These are phyloP conservation scores for Stramonita haemastoma DNA, from an alignment of 2,888 invertebrate genomes.

Conservation along the genomic window DNA sequence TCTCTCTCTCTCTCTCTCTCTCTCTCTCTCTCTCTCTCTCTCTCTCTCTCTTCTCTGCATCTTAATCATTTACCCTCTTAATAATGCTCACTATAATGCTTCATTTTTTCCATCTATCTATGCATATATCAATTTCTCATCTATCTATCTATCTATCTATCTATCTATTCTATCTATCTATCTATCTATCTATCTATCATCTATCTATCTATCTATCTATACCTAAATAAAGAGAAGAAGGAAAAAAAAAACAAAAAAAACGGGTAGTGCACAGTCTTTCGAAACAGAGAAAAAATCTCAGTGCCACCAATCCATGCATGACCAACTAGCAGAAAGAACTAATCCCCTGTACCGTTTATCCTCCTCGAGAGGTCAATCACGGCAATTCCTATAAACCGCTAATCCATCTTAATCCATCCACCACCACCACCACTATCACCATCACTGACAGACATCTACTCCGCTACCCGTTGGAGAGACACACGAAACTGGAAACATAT, in stretches of 20 bases:
- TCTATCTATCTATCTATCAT: not conserved
- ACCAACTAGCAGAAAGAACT: not conserved
- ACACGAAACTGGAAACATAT: too few species aligned
- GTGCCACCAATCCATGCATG: not conserved
- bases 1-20: not conserved
- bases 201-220: not conserved
- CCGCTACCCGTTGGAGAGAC: too few species aligned
- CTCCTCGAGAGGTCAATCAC: not conserved
- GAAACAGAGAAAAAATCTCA: not conserved
- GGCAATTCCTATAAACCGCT: conserved; percentile 7
- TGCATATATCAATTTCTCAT: too few species aligned
- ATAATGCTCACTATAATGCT: too few species aligned
- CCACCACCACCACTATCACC: not conserved
- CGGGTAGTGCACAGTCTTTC: not conserved
- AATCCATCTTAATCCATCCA: not conserved
- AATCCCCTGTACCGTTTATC: not conserved
- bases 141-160: not conserved
- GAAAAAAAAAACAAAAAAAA: too few species aligned
- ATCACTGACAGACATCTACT: too few species aligned
- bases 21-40: not conserved
- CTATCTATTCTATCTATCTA: not conserved
- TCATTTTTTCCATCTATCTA: not conserved
- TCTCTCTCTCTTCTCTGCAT: not conserved
- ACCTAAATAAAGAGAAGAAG: too few species aligned
- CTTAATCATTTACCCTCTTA: too few species aligned